Conservation (phyloP, 2,888 invertebrate genomes). For the Ectemnius continuus region DNA sequence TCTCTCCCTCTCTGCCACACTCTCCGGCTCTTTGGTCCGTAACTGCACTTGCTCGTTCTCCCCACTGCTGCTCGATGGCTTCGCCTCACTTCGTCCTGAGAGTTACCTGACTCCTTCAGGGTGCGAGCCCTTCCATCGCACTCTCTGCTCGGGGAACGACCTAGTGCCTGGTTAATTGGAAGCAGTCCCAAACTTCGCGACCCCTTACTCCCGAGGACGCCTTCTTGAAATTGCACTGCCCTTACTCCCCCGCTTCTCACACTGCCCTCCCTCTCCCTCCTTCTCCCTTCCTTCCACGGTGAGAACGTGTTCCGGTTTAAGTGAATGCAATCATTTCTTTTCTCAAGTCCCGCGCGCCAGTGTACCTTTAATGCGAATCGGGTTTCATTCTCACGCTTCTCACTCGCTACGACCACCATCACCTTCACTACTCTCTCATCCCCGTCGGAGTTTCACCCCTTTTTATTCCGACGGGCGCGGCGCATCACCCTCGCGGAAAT, state of each 20-base stretch:
- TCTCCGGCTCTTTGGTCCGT: not conserved
- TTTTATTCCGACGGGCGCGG: no score
- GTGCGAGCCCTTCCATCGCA: constrained; percentile 11
- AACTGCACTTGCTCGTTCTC: not conserved
- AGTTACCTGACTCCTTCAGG: not conserved
- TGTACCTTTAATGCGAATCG: no score
- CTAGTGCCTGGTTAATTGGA: constrained; percentile 45
- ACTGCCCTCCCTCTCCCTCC: not conserved
- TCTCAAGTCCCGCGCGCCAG: no score
- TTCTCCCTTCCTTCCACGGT: not conserved
- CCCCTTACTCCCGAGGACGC: constrained; percentile 29
- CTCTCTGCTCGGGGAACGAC: constrained; percentile 9
- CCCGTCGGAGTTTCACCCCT: no score
- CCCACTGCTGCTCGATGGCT: not conserved
- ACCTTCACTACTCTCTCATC: no score
- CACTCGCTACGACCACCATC: no score
- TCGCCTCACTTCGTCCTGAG: constrained; percentile 1
- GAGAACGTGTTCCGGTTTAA: no score
- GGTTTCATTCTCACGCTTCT: no score
- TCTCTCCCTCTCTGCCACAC: constrained; percentile 1
- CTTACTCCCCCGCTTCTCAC: not conserved
- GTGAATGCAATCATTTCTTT: no score
- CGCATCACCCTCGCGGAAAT: no score
- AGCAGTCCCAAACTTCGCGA: constrained; percentile 39
- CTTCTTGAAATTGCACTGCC: constrained; percentile 42